A percentile compares a stretch with the other conserved stretches of the same genome.
Evolutionary conservation across 2,113 vertebrate species (phyloP).

Genomic region (Oryzias javanicus): DNA sequence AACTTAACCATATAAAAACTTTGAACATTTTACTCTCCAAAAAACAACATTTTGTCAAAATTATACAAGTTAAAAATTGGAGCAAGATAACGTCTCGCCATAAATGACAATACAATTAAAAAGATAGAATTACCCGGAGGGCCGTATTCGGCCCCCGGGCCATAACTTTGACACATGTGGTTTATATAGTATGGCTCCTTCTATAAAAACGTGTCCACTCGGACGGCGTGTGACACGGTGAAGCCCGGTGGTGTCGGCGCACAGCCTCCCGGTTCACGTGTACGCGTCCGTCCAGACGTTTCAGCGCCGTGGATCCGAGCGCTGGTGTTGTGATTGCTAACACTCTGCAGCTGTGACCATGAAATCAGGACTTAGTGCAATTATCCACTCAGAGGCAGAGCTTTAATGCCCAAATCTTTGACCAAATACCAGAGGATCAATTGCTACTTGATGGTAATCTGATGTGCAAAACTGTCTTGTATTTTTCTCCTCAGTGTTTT

Average conservation of each 20-base stretch:
- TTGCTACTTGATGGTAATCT: slow-evolving; percentile 80
- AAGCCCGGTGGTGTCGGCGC: slow-evolving; percentile 2
- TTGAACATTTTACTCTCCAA: too few species aligned
- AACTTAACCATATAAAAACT: too few species aligned
- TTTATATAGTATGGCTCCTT: too few species aligned
- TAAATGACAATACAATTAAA: too few species aligned
- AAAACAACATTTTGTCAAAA: too few species aligned
- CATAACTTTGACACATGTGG: too few species aligned
- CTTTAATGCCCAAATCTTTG: slow-evolving; percentile 80
- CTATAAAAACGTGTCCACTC: slow-evolving; percentile 38
- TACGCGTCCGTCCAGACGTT: slow-evolving; percentile 49
- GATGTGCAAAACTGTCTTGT: slow-evolving; percentile 73
- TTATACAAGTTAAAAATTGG: too few species aligned
- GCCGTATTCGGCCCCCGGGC: too few species aligned
- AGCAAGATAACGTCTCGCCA: too few species aligned
- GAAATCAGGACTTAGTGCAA: slow-evolving; percentile 82
- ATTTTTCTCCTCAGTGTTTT: slow-evolving; percentile 66
- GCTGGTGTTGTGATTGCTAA: slow-evolving; percentile 75
- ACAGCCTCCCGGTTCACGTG: slow-evolving; percentile 26
- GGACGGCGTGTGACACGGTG: slow-evolving; percentile 38
- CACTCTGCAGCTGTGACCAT: slow-evolving; percentile 79
- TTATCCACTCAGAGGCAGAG: slow-evolving; percentile 80
- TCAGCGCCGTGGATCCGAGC: slow-evolving; percentile 63
- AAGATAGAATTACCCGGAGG: too few species aligned
- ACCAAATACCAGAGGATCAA: slow-evolving; percentile 76